Conservation (phyloP, 2,888 invertebrate genomes). For the Acholoe squamosa region DNA sequence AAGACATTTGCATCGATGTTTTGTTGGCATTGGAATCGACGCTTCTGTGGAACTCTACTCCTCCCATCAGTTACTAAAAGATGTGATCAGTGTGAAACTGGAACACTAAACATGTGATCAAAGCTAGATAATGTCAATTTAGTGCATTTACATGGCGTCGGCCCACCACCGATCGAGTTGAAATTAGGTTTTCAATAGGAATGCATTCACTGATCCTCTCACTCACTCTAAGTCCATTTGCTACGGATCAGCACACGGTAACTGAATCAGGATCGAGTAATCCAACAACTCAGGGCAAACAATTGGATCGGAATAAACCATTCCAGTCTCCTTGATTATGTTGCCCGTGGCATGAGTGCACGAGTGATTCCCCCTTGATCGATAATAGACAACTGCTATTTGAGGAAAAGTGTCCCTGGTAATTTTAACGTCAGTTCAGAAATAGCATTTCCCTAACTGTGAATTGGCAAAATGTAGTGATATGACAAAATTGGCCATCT, state of each 20-base stretch:
- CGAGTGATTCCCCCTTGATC: not conserved
- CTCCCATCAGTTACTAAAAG: too few relatives aligned
- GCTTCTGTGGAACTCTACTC: too few relatives aligned
- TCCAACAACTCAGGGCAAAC: not conserved
- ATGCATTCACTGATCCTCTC: not conserved
- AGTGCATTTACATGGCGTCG: conserved; percentile 20
- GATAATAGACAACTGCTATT: too few relatives aligned
- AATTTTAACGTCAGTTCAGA: too few relatives aligned
- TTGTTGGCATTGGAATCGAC: too few relatives aligned
- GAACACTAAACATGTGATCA: not conserved
- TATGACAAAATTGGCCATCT: too few relatives aligned
- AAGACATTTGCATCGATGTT: too few relatives aligned
- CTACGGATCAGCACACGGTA: not conserved
- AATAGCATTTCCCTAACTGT: too few relatives aligned
- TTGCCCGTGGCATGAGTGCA: not conserved
- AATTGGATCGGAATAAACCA: conserved; percentile 18
- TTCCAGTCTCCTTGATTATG: not conserved
- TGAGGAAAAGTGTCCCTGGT: too few relatives aligned
- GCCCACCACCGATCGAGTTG: not conserved
- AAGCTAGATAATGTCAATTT: conserved; percentile 1
- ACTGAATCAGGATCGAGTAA: not conserved
- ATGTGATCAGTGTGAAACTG: not conserved
- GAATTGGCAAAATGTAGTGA: too few relatives aligned
- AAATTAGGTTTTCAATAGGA: conserved; percentile 7
- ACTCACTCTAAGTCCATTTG: not conserved